phyloP scores from a whole-genome alignment of 2,888 invertebrate species.

The Lepetodrilus schrolli region DNA sequence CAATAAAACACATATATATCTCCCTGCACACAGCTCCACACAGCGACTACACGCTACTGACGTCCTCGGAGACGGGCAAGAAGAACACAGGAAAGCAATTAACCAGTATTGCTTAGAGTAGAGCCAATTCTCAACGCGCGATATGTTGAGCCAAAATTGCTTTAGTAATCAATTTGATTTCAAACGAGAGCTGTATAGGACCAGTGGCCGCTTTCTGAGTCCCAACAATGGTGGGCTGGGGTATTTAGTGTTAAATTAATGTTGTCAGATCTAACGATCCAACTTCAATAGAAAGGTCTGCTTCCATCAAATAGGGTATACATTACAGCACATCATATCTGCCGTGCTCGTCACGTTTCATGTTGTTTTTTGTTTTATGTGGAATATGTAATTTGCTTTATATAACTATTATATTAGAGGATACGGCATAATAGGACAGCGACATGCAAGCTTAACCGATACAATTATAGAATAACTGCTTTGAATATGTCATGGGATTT shows the following conservation, averaged over 20 bases:
- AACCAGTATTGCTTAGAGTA: neutral
- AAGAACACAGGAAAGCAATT: conserved; percentile 13
- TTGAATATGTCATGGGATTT: too few relatives aligned
- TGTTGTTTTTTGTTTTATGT: neutral
- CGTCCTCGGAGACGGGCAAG: neutral
- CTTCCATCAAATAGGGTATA: neutral
- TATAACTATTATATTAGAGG: neutral
- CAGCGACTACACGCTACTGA: too few relatives aligned
- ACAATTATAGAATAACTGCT: too few relatives aligned
- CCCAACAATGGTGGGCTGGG: neutral
- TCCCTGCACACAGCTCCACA: too few relatives aligned
- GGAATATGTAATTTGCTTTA: neutral
- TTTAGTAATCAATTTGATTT: neutral
- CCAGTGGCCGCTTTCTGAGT: neutral
- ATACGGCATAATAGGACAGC: neutral
- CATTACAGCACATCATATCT: neutral
- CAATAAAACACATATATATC: too few relatives aligned
- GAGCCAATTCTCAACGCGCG: neutral
- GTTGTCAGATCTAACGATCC: neutral
- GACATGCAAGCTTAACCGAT: too few relatives aligned
- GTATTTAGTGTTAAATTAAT: neutral
- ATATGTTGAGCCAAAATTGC: neutral
- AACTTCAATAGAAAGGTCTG: neutral
- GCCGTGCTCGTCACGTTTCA: too few relatives aligned
- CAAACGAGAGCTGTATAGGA: neutral